Percentiles rank a stretch among this genome's conserved stretches.
Conservation (phyloP, 1,140 invertebrate genomes). For the Liolophura sinensis region DNA sequence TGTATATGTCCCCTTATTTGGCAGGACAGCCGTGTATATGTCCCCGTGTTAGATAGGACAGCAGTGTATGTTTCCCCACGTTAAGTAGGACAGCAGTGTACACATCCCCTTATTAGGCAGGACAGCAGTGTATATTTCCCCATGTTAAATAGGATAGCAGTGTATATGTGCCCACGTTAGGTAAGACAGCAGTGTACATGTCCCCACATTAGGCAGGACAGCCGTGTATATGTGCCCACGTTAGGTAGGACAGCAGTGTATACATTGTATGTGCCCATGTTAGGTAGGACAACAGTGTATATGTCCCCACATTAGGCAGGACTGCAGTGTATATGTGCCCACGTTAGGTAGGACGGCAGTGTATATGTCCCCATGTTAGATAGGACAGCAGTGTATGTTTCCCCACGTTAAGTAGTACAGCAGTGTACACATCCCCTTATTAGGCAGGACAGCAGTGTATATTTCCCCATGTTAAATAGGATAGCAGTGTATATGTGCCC, state of each 20-base stretch:
- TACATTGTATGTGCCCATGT: slow-evolving; percentile 85
- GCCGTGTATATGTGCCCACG: too few species aligned
- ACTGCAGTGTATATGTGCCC: too few species aligned
- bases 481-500: slow-evolving; percentile 85
- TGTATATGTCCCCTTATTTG: slow-evolving; percentile 84
- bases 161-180: too few species aligned
- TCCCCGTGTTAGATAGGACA: slow-evolving; percentile 77
- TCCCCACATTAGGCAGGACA: slow-evolving; percentile 80
- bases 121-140: slow-evolving; percentile 86
- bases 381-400: too few species aligned
- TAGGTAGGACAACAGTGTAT: slow-evolving; percentile 85
- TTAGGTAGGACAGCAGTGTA: slow-evolving; percentile 79
- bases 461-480: slow-evolving; percentile 84
- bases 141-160: slow-evolving; percentile 77
- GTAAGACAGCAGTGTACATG: slow-evolving; percentile 81
- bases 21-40: too few species aligned
- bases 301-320: slow-evolving; percentile 82
- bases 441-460: slow-evolving; percentile 84
- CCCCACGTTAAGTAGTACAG: too few species aligned
- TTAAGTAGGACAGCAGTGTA: too few species aligned
- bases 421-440: slow-evolving; percentile 83
- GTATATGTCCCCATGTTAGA: slow-evolving; percentile 87
- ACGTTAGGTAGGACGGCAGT: slow-evolving; percentile 80
- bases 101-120: too few species aligned
- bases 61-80: slow-evolving; percentile 85